Conservation (phyloP, 2,888 invertebrate genomes). For the Caenorhabditis imperialis region DNA sequence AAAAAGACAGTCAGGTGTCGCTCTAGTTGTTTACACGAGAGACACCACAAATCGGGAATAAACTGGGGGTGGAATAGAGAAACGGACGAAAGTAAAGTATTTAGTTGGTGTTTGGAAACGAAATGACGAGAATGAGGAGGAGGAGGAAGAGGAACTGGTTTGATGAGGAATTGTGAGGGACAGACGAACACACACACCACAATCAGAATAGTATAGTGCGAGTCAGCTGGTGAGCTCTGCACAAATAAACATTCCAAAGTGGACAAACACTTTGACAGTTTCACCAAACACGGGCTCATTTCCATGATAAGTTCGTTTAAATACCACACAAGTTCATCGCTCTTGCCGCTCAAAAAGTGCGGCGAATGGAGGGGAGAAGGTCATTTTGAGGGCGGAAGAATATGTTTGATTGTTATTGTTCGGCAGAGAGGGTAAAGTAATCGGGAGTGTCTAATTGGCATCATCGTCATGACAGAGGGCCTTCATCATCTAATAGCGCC, state of each 20-base stretch:
- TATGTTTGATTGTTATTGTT: slow-evolving; percentile 53
- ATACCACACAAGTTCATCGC: neutral
- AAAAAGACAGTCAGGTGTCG: slow-evolving; percentile 3
- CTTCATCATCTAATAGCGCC: no score
- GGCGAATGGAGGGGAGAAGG: slow-evolving; percentile 22
- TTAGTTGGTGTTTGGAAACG: slow-evolving; percentile 13
- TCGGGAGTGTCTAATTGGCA: slow-evolving; percentile 40
- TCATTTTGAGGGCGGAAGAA: slow-evolving; percentile 26
- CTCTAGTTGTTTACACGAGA: slow-evolving; percentile 37
- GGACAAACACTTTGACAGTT: no score
- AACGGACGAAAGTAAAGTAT: slow-evolving; percentile 15
- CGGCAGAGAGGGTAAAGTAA: slow-evolving; percentile 36
- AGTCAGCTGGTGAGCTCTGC: no score
- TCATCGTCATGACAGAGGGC: no score
- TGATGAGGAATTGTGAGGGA: slow-evolving; percentile 19
- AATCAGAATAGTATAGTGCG: no score
- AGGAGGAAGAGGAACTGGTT: slow-evolving; percentile 32
- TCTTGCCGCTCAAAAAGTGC: neutral
- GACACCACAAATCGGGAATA: slow-evolving; percentile 39
- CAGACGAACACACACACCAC: neutral
- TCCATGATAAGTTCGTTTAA: neutral
- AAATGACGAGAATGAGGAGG: neutral
- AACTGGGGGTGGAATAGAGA: slow-evolving; percentile 10
- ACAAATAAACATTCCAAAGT: no score
- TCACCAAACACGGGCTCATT: neutral